Evolutionary conservation across 2,113 vertebrate genomes (phyloP).

Genomic region (Formicarius rufipectus): DNA sequence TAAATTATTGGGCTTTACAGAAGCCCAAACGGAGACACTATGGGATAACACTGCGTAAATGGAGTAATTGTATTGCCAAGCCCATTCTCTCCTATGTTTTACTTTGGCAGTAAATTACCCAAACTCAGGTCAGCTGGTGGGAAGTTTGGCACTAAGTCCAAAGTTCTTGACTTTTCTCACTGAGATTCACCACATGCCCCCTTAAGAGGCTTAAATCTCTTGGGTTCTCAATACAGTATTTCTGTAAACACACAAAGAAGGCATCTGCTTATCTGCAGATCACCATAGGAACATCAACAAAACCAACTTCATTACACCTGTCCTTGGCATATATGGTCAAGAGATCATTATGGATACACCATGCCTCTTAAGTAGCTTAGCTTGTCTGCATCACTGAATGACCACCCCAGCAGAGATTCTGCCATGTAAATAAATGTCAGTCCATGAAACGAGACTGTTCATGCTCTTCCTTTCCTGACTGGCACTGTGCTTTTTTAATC

Average conservation of each 20-base stretch:
- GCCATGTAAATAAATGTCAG: background rate
- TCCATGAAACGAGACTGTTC: background rate
- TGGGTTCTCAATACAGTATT: background rate
- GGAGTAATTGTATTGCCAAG: too few relatives aligned
- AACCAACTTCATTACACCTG: background rate
- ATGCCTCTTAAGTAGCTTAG: background rate
- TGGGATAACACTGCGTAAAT: fast-evolving
- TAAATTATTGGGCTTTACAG: fast-evolving
- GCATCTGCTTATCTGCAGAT: background rate
- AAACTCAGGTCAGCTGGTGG: background rate
- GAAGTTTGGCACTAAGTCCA: background rate
- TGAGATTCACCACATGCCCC: background rate
- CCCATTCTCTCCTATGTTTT: background rate
- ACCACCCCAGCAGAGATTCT: background rate
- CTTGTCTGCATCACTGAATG: background rate
- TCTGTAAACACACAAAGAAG: background rate
- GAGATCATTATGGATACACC: background rate
- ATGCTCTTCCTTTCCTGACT: background rate
- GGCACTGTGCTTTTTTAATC: background rate
- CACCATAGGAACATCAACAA: background rate
- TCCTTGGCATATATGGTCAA: background rate
- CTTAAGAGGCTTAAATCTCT: background rate
- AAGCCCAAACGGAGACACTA: background rate
- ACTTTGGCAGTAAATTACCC: background rate
- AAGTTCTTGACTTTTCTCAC: background rate